A percentile compares a stretch with the other conserved stretches of the same genome.
Conservation (phyloP, 1,140 invertebrate genomes). For the Drosophila sp. region DNA sequence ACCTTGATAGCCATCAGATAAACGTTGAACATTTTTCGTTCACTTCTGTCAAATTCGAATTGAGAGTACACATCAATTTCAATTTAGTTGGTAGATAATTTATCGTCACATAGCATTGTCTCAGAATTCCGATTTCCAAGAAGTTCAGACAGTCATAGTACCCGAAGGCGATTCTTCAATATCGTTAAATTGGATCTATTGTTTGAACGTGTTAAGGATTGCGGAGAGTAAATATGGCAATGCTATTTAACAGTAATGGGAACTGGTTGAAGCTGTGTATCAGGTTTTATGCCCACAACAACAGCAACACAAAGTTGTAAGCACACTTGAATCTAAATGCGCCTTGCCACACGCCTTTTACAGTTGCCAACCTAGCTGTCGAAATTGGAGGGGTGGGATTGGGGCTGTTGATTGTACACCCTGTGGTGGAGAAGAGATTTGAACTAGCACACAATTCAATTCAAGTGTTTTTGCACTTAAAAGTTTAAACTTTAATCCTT, state of each 20-base stretch:
- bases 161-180: no score
- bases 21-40: no score
- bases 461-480: slow-evolving; percentile 81
- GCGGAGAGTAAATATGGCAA: slow-evolving; percentile 5
- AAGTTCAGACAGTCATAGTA: no score
- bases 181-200: no score
- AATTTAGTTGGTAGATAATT: no score
- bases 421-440: not conserved
- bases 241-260: slow-evolving; percentile 17
- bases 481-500: slow-evolving; percentile 81
- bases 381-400: not conserved
- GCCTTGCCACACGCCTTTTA: slow-evolving; percentile 54
- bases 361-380: slow-evolving; percentile 28
- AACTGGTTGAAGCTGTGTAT: slow-evolving; percentile 59
- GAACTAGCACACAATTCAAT: slow-evolving; percentile 59
- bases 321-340: slow-evolving; percentile 64
- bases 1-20: no score
- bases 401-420: not conserved
- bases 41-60: no score
- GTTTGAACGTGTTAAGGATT: slow-evolving; percentile 17
- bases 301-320: slow-evolving; percentile 67
- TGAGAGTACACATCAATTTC: no score
- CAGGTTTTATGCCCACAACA: slow-evolving; percentile 57
- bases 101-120: no score
- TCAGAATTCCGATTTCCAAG: no score